Base-by-base conservation (phyloP, 2,113 vertebrate species). In the Callocephalon fimbriatum region DNA sequence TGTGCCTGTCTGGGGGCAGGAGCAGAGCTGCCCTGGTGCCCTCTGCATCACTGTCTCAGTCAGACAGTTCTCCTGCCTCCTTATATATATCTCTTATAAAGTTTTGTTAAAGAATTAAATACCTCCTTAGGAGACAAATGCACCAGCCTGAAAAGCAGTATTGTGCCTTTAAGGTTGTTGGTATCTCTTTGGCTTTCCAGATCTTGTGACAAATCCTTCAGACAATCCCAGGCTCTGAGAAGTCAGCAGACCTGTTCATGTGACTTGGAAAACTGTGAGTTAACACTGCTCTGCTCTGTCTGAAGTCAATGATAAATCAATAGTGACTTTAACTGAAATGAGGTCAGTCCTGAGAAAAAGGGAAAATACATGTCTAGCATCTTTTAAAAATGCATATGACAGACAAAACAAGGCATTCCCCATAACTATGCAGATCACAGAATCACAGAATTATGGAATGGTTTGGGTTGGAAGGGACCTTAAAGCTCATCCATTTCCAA, bases 171-270 rank as follows among this genome's bases (percentile, higher is more conserved):
- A 40, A 89, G 11, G 16, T 38, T 89, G 14, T 51, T 75, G 51
- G 6, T 72, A n/a, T 87, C 20, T 81, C 19, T 86, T 86, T 65
- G 51, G 16, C 14, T 68, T 91, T 96, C 68, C 45, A 75, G 51
- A 35, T 70, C 48, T 68, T 75, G 53, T 32, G n/a, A 73, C 15
- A 53, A 87, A 87, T 73, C 70, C 51, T 82, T 63, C 71, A 54
- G 47, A 61, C 38, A 47, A 47, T 32, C 27, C 19, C 54, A 50
- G 26, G 8, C 67, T 68, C 37, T 0, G 0, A 58, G 42, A 54
- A 54, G 17, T 77, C 76, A 86, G 50, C 71, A 74, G 78, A 83
- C 6, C 6, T 67, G 20, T 54, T 94, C 81, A 58, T 9, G 15
- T 80, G 82, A 53, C 40, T 66, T 48, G 44, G 67, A 54, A 85